These are phyloP conservation scores for Sebastes nivosus DNA, from an alignment of 2,797 vertebrate genomes.

Conservation along the genomic window DNA sequence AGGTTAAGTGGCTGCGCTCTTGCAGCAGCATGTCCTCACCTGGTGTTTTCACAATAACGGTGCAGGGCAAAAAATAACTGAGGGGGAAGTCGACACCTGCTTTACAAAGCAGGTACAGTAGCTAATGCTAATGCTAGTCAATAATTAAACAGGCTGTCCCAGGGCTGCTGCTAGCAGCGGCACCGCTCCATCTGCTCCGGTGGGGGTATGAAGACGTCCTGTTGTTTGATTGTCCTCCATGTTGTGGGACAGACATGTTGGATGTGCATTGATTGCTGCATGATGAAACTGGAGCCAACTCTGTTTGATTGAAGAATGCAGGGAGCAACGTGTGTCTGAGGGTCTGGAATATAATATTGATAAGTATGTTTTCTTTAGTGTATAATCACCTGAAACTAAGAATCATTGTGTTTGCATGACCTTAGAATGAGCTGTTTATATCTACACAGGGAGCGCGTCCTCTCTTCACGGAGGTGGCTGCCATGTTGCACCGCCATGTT, in stretches of 20 bases:
- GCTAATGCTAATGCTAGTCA: constrained; percentile 52
- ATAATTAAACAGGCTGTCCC: constrained; percentile 68
- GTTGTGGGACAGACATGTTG: constrained; percentile 7
- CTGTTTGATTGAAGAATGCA: background rate
- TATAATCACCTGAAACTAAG: too few relatives aligned
- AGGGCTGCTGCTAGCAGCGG: constrained; percentile 4
- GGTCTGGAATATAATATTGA: too few relatives aligned
- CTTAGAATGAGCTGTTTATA: too few relatives aligned
- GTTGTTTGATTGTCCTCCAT: constrained; percentile 1
- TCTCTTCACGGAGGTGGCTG: accelerated
- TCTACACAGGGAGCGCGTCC: too few relatives aligned
- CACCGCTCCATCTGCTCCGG: constrained; percentile 50
- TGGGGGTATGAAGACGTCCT: constrained; percentile 24
- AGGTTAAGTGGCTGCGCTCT: constrained; percentile 65
- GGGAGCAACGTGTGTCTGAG: background rate
- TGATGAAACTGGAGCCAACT: background rate
- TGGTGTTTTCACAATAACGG: constrained; percentile 71
- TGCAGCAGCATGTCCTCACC: constrained; percentile 71
- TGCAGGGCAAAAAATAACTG: constrained; percentile 61
- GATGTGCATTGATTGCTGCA: background rate
- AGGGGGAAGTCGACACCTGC: constrained; percentile 63
- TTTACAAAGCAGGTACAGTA: constrained; percentile 52
- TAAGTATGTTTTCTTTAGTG: too few relatives aligned
- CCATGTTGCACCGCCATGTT: too few relatives aligned
- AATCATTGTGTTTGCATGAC: too few relatives aligned